phyloP scores from a whole-genome alignment of 2,797 vertebrate genomes.

The Artibeus lituratus region DNA sequence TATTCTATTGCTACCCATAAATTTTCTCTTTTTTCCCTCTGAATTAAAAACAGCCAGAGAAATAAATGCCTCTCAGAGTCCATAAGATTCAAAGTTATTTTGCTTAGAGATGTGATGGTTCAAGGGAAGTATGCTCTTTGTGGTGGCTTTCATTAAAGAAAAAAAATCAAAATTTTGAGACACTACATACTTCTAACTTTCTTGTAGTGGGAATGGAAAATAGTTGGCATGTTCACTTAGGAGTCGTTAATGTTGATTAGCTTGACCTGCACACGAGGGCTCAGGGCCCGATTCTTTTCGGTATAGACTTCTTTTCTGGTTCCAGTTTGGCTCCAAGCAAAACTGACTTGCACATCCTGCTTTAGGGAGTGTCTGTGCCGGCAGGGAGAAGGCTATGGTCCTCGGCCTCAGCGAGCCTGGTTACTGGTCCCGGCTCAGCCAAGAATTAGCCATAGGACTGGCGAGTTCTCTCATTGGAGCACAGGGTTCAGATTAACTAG shows the following conservation, averaged over 20 bases:
- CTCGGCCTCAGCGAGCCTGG: background rate
- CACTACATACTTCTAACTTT: background rate
- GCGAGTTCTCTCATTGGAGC: background rate
- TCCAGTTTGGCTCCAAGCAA: background rate
- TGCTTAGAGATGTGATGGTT: constrained; percentile 12
- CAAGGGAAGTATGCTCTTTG: constrained; percentile 26
- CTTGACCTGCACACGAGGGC: background rate
- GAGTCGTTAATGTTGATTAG: background rate
- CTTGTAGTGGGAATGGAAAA: constrained; percentile 20
- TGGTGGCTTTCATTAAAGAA: constrained; percentile 24
- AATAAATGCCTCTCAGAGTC: background rate
- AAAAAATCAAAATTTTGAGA: background rate
- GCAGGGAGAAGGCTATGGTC: background rate
- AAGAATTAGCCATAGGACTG: background rate
- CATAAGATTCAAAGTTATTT: constrained; percentile 16
- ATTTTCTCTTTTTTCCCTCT: background rate
- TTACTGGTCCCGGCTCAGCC: background rate
- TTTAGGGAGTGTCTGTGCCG: background rate
- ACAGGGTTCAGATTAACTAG: background rate
- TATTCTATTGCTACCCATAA: background rate
- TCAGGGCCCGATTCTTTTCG: background rate
- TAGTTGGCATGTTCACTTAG: background rate
- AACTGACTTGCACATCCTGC: background rate
- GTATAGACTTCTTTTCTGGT: background rate
- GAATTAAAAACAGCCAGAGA: background rate